Percentiles rank a stretch among this genome's conserved stretches.
phyloP scores from a whole-genome alignment of 2,113 vertebrate genomes.

The Apteryx mantelli region DNA sequence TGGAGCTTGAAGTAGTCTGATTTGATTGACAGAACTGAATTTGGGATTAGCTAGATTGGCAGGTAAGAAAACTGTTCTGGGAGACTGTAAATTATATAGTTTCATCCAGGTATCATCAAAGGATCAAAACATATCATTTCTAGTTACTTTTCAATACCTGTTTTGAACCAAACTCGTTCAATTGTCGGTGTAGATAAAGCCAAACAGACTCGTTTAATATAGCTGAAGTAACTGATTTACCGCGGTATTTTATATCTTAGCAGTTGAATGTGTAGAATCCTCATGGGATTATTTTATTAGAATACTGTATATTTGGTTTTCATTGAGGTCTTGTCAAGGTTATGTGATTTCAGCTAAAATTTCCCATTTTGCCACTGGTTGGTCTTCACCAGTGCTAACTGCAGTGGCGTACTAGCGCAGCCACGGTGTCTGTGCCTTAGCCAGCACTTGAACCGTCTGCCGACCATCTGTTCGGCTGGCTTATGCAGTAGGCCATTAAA shows the following conservation, averaged over 20 bases:
- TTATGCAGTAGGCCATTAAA: neutral
- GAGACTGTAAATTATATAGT: neutral
- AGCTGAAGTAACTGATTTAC: neutral
- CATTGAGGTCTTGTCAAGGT: neutral
- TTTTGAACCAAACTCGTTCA: neutral
- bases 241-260: neutral
- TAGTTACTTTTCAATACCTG: neutral
- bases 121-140: accelerated
- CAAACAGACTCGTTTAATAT: accelerated
- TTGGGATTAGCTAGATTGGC: neutral
- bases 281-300: neutral
- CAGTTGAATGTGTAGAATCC: neutral
- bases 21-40: neutral
- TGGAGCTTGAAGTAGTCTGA: neutral
- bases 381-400: neutral
- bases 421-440: neutral
- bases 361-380: accelerated
- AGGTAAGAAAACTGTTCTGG: neutral
- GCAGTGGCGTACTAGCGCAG: neutral
- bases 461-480: neutral
- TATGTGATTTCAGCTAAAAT: neutral
- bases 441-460: neutral
- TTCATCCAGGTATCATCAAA: neutral
- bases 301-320: neutral
- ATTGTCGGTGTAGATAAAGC: neutral